Base-by-base conservation (phyloP, 2,113 vertebrate genomes). In the Hepsetus odoe region DNA sequence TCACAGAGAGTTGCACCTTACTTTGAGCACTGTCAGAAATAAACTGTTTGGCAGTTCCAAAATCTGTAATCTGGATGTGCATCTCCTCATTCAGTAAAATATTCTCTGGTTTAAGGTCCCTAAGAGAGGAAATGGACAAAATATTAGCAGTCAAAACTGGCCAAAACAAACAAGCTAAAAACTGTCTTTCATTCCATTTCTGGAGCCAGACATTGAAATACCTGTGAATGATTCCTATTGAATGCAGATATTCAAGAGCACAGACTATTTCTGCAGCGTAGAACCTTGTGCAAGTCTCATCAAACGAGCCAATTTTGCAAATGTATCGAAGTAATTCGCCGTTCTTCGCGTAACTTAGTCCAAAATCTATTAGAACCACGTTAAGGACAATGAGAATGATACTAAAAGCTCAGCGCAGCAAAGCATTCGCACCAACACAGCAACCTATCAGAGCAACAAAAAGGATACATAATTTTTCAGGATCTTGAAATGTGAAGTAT, bases 391-490 rank as follows among this genome's bases (percentile, higher is more conserved):
- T 53, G 28, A 35, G 7, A 16, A n/a, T n/a, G 55, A 71, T 6
- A 1, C 12, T 32, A 42, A 64, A 46, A 53, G 9, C 49, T 71
- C 32, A 53, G 64, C 7, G 22, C 28, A 28, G 12, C 46, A 67
- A 26, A n/a, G 42, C 16, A 35, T n/a, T 53, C 8, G 20, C 18
- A 38, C 51, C 65, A 11, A 24, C 24, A 42, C n/a, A n/a, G n/a
- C n/a, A n/a, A n/a, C n/a, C n/a, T n/a, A n/a, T n/a, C n/a, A 33
- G 7, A 56, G 9, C 10, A 22, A 18, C 69, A 80, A 98, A 69
- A 80, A 98, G 96, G 98, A 99, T 99, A 99, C 98, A 99, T 16
- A 99, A 92, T 88, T 99, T 99, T 87, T 99, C 97, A 70, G 97
- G 95, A 79, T 99, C 97, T 93, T 99, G 98, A 95, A 99, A 99